Evolutionary conservation across 1,140 invertebrate species (phyloP), one percentile per base, ranked within the genome.

Genomic region (Phortica variegata): DNA sequence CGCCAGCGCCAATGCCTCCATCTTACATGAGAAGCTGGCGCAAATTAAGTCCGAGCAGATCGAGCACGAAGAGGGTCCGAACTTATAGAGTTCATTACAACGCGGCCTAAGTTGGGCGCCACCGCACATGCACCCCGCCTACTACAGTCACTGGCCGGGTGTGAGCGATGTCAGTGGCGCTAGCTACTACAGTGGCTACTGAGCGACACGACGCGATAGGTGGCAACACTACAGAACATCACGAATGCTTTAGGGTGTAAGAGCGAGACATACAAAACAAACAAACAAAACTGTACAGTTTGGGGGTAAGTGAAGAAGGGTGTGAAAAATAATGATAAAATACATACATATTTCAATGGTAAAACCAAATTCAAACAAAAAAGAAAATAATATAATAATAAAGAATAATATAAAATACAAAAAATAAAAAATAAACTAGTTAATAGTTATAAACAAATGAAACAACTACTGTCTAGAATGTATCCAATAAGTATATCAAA

Each of bases 1-100:
- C 32, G 33, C 48, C 29, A 54, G 19, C 44, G 15, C 16, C 21
- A 41, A 33, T 12, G 18, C 3, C 43, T 68, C 66, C 29, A 74
- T 73, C 47, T 34, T 74, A 43, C 71, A 74, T 29, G 70, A 73
- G 47, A 73, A 73, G 49, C 61, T 73, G 52, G 70, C 69, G n/a
- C 70, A 73, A 55, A 73, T 73, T 47, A 73, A 73, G 54, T 60
- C 70, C 49, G 70, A 73, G 43, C 70, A 65, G 40, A 49, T 37
- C 38, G 56, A 63, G 12, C 45, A 26, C 23, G 47, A 16, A 49
- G 13, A n/a, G 52, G 48, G 31, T 33, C 39, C 48, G 49, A 68
- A 70, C 43, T 73, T 73, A 73, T 73, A 73, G 70, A 58, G 51
- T 34, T 45, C 7, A 47, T 55, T 52, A 50, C 50, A 44, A 13